Evolutionary conservation across 1,140 invertebrate species (phyloP).

Genomic region (Papilio machaon): DNA sequence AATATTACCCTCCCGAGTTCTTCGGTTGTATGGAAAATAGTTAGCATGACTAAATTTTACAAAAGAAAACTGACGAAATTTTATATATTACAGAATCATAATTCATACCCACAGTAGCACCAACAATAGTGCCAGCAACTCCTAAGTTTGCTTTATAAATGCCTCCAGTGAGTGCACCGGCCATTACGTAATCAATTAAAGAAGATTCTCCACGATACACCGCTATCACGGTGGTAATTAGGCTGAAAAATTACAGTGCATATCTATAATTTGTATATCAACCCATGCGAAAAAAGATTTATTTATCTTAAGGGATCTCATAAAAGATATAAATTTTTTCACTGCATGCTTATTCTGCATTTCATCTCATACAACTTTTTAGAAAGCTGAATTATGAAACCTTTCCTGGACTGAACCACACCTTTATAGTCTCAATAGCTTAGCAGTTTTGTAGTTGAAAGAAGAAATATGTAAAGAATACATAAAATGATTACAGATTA

Average conservation of each 20-base stretch:
- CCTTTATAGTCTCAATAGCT: neutral
- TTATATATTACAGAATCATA: conserved; percentile 30
- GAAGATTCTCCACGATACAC: conserved; percentile 86
- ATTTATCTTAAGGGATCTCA: neutral
- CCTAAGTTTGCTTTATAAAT: conserved; percentile 85
- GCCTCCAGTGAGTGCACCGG: conserved; percentile 84
- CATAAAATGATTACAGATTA: neutral
- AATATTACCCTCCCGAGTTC: no score
- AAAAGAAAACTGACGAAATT: conserved; percentile 5
- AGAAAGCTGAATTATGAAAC: no score
- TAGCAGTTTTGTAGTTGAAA: neutral
- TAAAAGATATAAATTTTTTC: neutral
- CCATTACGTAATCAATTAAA: conserved; percentile 85
- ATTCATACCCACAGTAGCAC: conserved; percentile 80
- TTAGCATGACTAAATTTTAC: no score
- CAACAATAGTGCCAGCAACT: conserved; percentile 84
- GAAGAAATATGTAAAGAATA: no score
- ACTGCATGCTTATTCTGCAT: no score
- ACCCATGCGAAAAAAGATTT: neutral
- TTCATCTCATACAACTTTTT: no score
- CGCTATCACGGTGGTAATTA: conserved; percentile 83
- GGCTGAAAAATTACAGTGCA: conserved; percentile 73
- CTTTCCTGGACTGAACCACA: no score
- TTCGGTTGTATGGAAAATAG: no score
- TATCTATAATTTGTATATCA: neutral